Percentiles rank a stretch among this genome's conserved stretches.
These are phyloP conservation scores for Triops cancriformis DNA, from an alignment of 1,140 invertebrate genomes.

Conservation along the genomic window DNA sequence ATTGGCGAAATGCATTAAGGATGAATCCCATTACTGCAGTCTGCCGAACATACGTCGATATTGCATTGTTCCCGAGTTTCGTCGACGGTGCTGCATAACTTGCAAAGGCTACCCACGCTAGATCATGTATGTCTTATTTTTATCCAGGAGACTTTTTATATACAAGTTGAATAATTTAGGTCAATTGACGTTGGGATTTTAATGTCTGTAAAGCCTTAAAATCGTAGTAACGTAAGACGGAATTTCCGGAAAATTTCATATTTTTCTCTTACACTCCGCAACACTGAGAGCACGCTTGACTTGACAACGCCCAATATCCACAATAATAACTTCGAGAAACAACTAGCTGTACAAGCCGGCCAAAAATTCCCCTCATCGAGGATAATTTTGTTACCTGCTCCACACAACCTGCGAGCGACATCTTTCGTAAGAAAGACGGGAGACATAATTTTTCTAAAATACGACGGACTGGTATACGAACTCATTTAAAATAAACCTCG, in stretches of 20 bases:
- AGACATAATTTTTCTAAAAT: neutral
- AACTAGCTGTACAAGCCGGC: conserved; percentile 8
- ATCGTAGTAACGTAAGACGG: neutral
- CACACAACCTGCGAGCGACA: conserved; percentile 9
- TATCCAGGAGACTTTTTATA: neutral
- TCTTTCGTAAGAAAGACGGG: neutral
- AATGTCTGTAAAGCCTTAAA: neutral
- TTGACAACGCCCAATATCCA: neutral
- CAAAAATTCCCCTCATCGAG: neutral
- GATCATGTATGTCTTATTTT: neutral
- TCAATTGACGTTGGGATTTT: neutral
- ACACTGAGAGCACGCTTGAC: neutral
- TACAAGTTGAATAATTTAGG: too few relatives aligned
- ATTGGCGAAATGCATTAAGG: conserved; percentile 37
- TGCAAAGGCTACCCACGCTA: conserved; percentile 34
- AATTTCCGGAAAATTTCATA: neutral
- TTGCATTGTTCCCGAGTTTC: conserved; percentile 47
- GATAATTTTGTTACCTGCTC: neutral
- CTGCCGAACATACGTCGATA: conserved; percentile 41
- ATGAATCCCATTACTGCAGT: conserved; percentile 44
- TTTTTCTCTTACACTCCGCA: neutral
- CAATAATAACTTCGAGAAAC: neutral
- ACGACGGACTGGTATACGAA: neutral
- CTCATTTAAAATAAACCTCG: neutral
- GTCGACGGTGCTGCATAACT: conserved; percentile 47